These are phyloP conservation scores for Ctenopoma multispine DNA, from an alignment of 2,797 vertebrate genomes.

Conservation along the genomic window DNA sequence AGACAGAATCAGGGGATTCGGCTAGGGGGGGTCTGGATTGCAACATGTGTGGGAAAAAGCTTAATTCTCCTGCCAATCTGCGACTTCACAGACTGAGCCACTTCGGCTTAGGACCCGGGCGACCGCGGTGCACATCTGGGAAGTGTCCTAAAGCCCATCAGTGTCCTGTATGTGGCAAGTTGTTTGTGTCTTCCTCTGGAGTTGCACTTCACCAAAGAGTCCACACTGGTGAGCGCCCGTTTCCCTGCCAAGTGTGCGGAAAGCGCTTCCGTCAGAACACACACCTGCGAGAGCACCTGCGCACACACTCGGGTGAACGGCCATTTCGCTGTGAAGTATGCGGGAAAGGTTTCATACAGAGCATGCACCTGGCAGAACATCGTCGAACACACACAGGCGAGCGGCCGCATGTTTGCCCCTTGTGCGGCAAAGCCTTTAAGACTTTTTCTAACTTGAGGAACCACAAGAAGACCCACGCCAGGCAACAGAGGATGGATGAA, in stretches of 20 bases:
- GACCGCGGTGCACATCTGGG: slow-evolving; percentile 37
- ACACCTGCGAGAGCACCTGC: slow-evolving; percentile 90
- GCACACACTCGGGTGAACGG: slow-evolving; percentile 86
- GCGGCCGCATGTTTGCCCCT: slow-evolving; percentile 80
- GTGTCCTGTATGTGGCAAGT: slow-evolving; percentile 86
- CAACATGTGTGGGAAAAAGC: slow-evolving; percentile 85
- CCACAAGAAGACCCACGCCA: slow-evolving; percentile 85
- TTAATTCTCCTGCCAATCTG: slow-evolving; percentile 87
- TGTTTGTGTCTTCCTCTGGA: slow-evolving; percentile 87
- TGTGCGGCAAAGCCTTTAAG: slow-evolving; percentile 87
- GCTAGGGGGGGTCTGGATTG: slow-evolving; percentile 78
- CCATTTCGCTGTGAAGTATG: slow-evolving; percentile 84
- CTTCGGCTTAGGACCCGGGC: slow-evolving; percentile 55
- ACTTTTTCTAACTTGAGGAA: slow-evolving; percentile 88
- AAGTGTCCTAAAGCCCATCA: slow-evolving; percentile 81
- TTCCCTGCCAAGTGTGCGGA: slow-evolving; percentile 87
- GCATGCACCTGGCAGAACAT: slow-evolving; percentile 87
- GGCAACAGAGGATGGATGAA: slow-evolving; percentile 74
- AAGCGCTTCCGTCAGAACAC: slow-evolving; percentile 92
- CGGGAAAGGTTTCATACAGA: slow-evolving; percentile 84
- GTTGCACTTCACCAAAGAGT: slow-evolving; percentile 87
- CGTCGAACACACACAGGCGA: slow-evolving; percentile 85
- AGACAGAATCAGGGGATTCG: slow-evolving; percentile 39
- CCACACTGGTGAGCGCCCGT: slow-evolving; percentile 91
- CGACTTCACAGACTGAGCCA: slow-evolving; percentile 86